Evolutionary conservation across 2,888 invertebrate species (phyloP).

Genomic region (Piscicola geometra): DNA sequence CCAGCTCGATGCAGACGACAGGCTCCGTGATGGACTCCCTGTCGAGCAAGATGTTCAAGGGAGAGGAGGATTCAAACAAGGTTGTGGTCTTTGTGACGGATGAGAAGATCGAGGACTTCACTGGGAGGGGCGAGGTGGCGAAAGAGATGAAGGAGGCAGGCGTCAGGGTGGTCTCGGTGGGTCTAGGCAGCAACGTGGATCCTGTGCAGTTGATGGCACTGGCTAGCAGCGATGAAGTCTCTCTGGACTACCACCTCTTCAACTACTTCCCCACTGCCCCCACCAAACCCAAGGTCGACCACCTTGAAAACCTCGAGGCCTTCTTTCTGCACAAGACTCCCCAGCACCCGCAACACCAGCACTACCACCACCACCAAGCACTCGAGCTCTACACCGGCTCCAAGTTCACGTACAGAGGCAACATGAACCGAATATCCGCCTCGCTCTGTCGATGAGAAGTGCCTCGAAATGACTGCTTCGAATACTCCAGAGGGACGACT

Average conservation of each 20-base stretch:
- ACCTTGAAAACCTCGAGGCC: conserved; percentile 12
- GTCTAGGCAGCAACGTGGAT: conserved; percentile 10
- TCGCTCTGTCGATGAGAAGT: background rate
- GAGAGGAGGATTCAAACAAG: conserved; percentile 4
- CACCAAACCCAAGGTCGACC: background rate
- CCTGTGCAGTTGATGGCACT: conserved; percentile 27
- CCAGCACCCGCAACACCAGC: background rate
- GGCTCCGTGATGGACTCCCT: conserved; percentile 9
- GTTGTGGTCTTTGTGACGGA: conserved; percentile 4
- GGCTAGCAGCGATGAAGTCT: background rate
- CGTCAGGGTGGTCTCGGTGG: conserved; percentile 2
- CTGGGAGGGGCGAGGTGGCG: background rate
- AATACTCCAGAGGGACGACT: background rate
- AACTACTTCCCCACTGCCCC: background rate
- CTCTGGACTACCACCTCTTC: conserved; percentile 13
- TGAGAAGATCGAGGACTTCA: conserved; percentile 1
- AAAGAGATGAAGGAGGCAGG: background rate
- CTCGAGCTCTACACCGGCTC: background rate
- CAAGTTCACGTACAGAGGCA: background rate
- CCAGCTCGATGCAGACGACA: conserved; percentile 18
- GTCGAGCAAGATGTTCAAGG: background rate
- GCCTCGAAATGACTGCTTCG: no score
- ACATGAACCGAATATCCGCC: background rate
- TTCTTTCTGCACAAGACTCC: conserved; percentile 24
- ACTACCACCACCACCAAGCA: background rate